These are phyloP conservation scores for Taeniopygia guttata DNA, from an alignment of 2,797 vertebrate genomes.

Conservation along the genomic window DNA sequence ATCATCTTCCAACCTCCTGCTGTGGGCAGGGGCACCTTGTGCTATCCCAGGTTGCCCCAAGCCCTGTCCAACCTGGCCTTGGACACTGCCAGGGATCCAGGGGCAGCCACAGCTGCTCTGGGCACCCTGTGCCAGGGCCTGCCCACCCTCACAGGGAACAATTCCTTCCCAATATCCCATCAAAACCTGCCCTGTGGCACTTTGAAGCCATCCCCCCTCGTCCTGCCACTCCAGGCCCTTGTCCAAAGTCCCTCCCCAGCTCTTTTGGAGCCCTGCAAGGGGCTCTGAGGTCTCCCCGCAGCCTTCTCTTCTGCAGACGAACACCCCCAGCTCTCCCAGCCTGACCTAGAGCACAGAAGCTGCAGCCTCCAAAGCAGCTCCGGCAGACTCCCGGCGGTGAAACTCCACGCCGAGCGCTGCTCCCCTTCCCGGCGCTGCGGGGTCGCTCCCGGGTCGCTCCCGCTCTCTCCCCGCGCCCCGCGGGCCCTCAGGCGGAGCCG, in stretches of 20 bases:
- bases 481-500: neutral
- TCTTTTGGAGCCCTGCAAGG: neutral
- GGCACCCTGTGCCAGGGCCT: neutral
- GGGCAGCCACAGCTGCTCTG: neutral
- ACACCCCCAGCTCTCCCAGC: neutral
- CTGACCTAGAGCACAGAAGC: neutral
- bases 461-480: rapidly evolving
- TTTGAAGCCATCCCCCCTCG: neutral
- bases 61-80: neutral
- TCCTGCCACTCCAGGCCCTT: neutral
- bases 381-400: neutral
- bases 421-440: neutral
- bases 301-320: neutral
- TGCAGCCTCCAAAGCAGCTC: neutral
- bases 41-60: rapidly evolving
- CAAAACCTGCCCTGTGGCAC: neutral
- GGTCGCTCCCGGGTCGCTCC: neutral
- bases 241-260: neutral
- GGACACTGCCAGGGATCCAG: neutral
- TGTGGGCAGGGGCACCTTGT: neutral
- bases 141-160: neutral
- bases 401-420: neutral
- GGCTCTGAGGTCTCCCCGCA: neutral
- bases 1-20: too few species aligned
- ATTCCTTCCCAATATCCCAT: neutral